phyloP scores from a whole-genome alignment of 2,113 vertebrate genomes.

The Erinaceus europaeus region DNA sequence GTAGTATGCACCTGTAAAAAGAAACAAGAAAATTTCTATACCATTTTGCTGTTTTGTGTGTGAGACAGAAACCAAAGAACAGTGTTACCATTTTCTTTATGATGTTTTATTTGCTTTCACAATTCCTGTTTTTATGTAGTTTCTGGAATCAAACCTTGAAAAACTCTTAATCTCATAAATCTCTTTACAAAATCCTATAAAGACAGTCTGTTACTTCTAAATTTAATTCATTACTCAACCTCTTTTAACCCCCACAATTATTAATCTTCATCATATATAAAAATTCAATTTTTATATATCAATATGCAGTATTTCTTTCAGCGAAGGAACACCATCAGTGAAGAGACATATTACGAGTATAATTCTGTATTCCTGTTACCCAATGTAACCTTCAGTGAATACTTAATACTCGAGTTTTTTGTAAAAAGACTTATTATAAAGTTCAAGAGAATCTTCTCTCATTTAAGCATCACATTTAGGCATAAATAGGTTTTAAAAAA shows the following conservation, averaged over 20 bases:
- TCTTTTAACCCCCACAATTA: not conserved
- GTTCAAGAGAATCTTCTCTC: not conserved
- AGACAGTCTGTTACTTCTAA: not conserved
- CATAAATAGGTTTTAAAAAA: constrained; percentile 24
- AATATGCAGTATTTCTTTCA: not conserved
- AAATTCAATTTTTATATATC: not conserved
- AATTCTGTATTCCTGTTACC: too few species aligned
- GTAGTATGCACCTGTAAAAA: not conserved
- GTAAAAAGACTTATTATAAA: not conserved
- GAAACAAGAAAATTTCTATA: too few species aligned
- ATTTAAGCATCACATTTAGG: not conserved
- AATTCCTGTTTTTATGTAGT: too few species aligned
- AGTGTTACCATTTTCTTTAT: too few species aligned
- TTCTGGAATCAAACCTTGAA: too few species aligned
- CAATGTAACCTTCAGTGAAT: too few species aligned
- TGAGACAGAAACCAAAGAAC: too few species aligned
- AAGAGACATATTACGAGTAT: too few species aligned
- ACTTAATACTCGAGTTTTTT: too few species aligned
- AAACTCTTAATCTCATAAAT: not conserved
- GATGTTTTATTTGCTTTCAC: too few species aligned
- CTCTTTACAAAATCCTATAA: not conserved
- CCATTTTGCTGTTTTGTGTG: too few species aligned
- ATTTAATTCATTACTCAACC: constrained; percentile 6
- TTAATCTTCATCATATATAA: not conserved
- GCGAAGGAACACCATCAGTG: not conserved